Percentiles rank a stretch among this genome's conserved stretches.
phyloP scores from a whole-genome alignment of 2,797 vertebrate species.

The Anas bahamensis region DNA sequence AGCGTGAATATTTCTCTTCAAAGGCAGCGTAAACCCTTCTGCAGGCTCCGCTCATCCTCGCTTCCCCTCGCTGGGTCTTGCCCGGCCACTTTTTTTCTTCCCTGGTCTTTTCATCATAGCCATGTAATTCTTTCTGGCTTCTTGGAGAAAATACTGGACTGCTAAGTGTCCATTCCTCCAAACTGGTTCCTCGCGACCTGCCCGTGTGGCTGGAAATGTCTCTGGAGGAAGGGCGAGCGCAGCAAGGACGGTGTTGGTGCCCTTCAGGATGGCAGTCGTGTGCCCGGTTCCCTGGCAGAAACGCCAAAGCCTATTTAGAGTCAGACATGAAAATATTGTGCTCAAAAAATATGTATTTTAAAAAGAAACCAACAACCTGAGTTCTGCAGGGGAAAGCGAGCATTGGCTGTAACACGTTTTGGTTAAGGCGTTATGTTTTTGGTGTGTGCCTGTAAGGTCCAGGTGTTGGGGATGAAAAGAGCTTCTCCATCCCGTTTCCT shows the following conservation, averaged over 20 bases:
- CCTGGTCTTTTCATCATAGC: not conserved
- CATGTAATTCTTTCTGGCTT: not conserved
- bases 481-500: not conserved
- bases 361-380: not conserved
- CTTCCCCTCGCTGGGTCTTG: not conserved
- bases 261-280: rapidly evolving
- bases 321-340: not conserved
- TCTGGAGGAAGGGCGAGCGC: not conserved
- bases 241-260: not conserved
- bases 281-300: not conserved
- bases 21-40: not conserved
- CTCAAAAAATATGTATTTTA: not conserved
- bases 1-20: constrained; percentile 31
- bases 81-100: not conserved
- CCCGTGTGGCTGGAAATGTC: not conserved
- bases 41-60: not conserved
- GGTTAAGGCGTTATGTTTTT: not conserved
- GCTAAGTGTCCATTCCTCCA: not conserved
- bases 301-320: not conserved
- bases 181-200: not conserved
- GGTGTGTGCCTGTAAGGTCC: not conserved
- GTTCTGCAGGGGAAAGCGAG: not conserved
- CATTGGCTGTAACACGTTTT: not conserved
- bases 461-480: not conserved
- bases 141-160: not conserved